These are phyloP conservation scores for Chymomyza amoena DNA, from an alignment of 2,888 invertebrate genomes.

Conservation along the genomic window DNA sequence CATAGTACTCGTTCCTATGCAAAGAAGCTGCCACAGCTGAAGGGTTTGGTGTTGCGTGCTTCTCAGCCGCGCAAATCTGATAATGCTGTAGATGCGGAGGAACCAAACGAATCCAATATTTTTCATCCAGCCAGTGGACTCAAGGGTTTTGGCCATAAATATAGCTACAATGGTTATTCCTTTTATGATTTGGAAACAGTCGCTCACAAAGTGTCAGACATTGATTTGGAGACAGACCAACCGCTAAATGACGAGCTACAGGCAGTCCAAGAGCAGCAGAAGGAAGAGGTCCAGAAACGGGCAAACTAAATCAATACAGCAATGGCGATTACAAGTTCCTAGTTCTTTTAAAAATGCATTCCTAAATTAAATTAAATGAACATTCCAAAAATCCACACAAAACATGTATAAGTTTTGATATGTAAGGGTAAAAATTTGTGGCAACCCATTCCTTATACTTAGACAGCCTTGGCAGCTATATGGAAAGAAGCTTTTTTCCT, in stretches of 20 bases:
- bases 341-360: not conserved
- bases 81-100: too few species aligned
- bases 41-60: slow-evolving; percentile 6
- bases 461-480: too few species aligned
- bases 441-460: too few species aligned
- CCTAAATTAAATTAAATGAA: not conserved
- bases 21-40: not conserved
- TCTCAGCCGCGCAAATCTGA: not conserved
- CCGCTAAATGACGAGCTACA: not conserved
- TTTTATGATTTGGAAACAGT: slow-evolving; percentile 17
- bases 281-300: not conserved
- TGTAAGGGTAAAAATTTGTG: too few species aligned
- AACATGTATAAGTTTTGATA: too few species aligned
- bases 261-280: not conserved
- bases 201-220: not conserved
- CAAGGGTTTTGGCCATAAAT: not conserved
- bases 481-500: too few species aligned
- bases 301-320: not conserved
- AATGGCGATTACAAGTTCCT: not conserved
- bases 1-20: too few species aligned
- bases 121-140: slow-evolving; percentile 1
- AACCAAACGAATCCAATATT: too few species aligned
- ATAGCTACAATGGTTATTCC: slow-evolving; percentile 18
- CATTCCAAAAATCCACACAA: not conserved
- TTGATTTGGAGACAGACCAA: not conserved